Base-by-base conservation (phyloP, 1,140 invertebrate species). In the Asbolus verrucosus region DNA sequence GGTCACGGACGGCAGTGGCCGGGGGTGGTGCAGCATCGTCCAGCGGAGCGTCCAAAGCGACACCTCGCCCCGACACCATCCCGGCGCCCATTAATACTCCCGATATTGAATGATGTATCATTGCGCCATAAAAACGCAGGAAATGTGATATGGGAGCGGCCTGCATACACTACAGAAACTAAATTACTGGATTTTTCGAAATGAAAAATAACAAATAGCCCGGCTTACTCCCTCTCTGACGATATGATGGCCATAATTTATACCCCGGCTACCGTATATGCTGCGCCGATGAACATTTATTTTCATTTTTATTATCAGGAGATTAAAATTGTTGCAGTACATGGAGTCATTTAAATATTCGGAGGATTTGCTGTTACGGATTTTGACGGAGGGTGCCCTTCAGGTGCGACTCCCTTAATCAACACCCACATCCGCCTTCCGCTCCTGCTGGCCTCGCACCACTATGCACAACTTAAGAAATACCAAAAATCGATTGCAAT, bases 161-260 rank as follows among this genome's bases (percentile, higher is more conserved):
- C 75, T 74, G 76, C 76, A 71, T 76, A 77, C 75, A 76, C 75
- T 79, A 76, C 77, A 77, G 75, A 79, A 81, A 79, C 78, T 80
- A 80, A 80, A 80, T 80, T 79, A 77, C 79, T 78, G 78, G 79
- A 80, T 80, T 81, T 80, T 80, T 79, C 78, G 77, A 81, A 81
- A 81, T 81, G 79, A 80, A 81, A 81, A 81, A 81, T 81, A 81
- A 81, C 79, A 81, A 81, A 81, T 80, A 81, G 77, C 78, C 77
- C 71, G 73, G 79, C 79, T 81, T 80, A 81, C 76, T 69, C 75
- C 76, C 73, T 76, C 71, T 63, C 73, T 74, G 75, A 73, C 76
- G 77, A 77, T 76, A 77, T 80, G 78, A 80, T 78, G 77, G 78
- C 75, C 74, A 79, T 80, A 80, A 80, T 80, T 80, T 78, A 80